Percentiles rank a stretch among this genome's conserved stretches.
These are phyloP conservation scores for Agrochola circellaris DNA, from an alignment of 2,888 invertebrate species.

Conservation along the genomic window DNA sequence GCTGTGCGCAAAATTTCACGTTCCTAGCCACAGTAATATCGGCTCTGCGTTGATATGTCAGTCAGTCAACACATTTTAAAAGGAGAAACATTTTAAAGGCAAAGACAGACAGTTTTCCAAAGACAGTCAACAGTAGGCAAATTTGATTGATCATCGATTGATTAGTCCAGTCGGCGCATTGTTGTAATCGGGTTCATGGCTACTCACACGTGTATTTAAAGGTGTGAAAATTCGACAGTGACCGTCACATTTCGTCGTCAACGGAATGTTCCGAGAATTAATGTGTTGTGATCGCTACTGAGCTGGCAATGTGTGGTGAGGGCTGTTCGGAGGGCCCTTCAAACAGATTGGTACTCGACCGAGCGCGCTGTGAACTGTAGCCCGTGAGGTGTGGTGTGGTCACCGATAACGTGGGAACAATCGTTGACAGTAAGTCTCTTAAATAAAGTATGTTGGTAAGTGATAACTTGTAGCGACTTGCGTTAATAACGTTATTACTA, in stretches of 20 bases:
- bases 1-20: no score
- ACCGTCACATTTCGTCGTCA: not conserved
- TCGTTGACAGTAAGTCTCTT: not conserved
- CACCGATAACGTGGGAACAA: not conserved
- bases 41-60: no score
- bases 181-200: not conserved
- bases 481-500: not conserved
- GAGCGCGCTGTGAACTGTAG: not conserved
- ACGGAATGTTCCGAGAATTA: constrained; percentile 7
- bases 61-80: no score
- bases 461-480: not conserved
- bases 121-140: not conserved
- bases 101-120: no score
- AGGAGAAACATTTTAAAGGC: no score
- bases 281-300: not conserved
- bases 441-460: not conserved
- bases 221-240: constrained; percentile 18
- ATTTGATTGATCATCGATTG: not conserved
- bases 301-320: not conserved
- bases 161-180: not conserved
- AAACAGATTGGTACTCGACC: constrained; percentile 6
- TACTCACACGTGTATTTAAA: constrained; percentile 1
- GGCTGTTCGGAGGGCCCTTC: not conserved
- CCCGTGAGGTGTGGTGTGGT: not conserved
- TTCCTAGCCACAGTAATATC: no score